Evolutionary conservation across 2,113 vertebrate genomes (phyloP), one percentile per base, ranked within the genome.

Genomic region (Odontesthes bonariensis): DNA sequence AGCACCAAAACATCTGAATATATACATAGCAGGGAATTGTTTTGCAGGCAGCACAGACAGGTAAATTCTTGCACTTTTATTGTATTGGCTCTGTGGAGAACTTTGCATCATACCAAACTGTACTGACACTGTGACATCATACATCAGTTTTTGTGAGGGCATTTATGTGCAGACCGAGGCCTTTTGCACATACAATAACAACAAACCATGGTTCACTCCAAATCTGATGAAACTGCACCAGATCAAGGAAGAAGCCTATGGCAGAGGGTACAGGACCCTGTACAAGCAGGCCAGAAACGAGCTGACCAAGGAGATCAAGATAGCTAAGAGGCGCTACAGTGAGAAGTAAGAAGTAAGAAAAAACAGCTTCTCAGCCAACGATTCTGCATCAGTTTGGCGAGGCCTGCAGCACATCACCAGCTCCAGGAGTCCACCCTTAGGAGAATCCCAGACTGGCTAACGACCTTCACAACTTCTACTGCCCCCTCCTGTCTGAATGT

Each of bases 161-260:
- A 5, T 20, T 62, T 3, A 46, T 67, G 62, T 75, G 42, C 46
- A 9, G 6, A 51, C 42, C 13, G 42, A 53, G 17, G 61, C 69
- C 4, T 35, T 23, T 1, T 11, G 5, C 23, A 32, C 8, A 20
- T 64, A n/a, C 27, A 49, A 49, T 9, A 49, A 49, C 7, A 32
- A 16, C 6, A 55, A 56, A 19, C 38, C 60, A 10, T 22, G 23
- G 23, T 64, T 56, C 27, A 55, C 51, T 6, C 3, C 23, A 0
- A 16, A 31, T 4, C 62, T 65, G 5, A 33, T 31, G 11, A 19
- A 20, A 17, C 11, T 52, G 12, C 19, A 3, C 12, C 22, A 46
- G 47, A 35, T 57, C 56, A 33, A 64, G 40, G n/a, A 46, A 10
- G 23, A 46, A 27, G n/a, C 51, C 19, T 56, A 5, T 19, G 55